Evolutionary conservation across 2,113 vertebrate species (phyloP).

Genomic region (Lasiurus cinereus): DNA sequence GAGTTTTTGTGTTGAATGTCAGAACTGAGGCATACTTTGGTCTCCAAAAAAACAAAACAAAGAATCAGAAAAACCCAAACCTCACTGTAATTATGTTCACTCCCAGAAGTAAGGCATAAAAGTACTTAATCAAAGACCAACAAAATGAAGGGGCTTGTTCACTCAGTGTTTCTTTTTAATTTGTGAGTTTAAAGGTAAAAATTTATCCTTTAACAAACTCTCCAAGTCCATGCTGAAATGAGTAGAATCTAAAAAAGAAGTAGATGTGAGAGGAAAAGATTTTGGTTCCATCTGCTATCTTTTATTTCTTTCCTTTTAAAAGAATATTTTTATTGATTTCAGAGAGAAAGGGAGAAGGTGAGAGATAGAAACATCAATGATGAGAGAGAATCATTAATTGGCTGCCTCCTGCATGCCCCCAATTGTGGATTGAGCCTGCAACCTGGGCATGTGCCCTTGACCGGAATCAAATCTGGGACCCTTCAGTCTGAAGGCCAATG

Average conservation of each 20-base stretch:
- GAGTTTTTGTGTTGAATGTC: conserved; percentile 49
- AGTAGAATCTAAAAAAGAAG: background rate
- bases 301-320: background rate
- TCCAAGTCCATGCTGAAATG: background rate
- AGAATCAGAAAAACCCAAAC: background rate
- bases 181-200: conserved; percentile 2
- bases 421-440: too few species aligned
- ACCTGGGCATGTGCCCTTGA: too few species aligned
- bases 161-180: conserved; percentile 15
- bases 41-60: background rate
- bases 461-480: too few species aligned
- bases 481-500: too few species aligned
- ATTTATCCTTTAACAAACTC: conserved; percentile 17
- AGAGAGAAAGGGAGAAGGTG: too few species aligned
- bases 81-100: background rate
- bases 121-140: conserved; percentile 24
- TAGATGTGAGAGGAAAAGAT: conserved; percentile 12
- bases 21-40: conserved; percentile 7
- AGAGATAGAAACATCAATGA: too few species aligned
- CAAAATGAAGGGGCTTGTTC: background rate
- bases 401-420: too few species aligned
- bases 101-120: background rate
- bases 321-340: too few species aligned
- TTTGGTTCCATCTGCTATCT: background rate
- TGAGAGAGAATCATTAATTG: too few species aligned